Base-by-base conservation (phyloP, 2,888 invertebrate genomes). In the Carabus problematicus region DNA sequence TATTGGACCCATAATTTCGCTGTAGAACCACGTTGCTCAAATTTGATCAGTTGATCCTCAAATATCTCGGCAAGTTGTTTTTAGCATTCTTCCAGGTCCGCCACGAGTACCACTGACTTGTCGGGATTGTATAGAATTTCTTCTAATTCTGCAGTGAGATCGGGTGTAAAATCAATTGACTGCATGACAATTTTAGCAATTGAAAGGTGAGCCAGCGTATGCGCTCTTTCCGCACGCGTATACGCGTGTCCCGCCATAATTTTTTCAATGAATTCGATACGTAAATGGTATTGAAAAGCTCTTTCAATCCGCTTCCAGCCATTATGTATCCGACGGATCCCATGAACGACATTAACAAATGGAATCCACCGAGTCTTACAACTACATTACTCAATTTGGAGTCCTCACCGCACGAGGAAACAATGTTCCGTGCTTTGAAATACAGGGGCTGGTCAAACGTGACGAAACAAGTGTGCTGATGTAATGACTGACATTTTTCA, bases 11-110 rank as follows among this genome's bases (percentile, higher is more conserved):
- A 76, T 40, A 77, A 56, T 67, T 72, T 72, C 12, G 75, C 73
- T 18, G 75, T 77, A 39, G 71, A 70, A 56, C 75, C 75, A 42
- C 67, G 72, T 19, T 64, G 55, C 71, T 73, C 74, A 39, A 72
- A 29, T 63, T 70, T 47, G 2, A 9, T 85, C 85, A 85, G 84
- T 83, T 84, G 84, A 84, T 85, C 84, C 83, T 84, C 82, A 83
- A 83, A 84, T 83, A 79, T 81, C 74, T 14, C 54, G 18, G 58
- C 18, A 41, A 71, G 14, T 47, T 72, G 9, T 58, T 68, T 39
- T 40, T 16, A 63, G 42, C 52, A 59, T 55, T 60, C 60, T 63
- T 71, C 64, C 69, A 71, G 66, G 18, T 71, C 66, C 41, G 64
- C 47, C 45, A n/a, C 8, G 11, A 72, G 55, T 63, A 72, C 59